These are phyloP conservation scores for Peromyscus eremicus DNA, from an alignment of 2,797 vertebrate species.

Conservation along the genomic window DNA sequence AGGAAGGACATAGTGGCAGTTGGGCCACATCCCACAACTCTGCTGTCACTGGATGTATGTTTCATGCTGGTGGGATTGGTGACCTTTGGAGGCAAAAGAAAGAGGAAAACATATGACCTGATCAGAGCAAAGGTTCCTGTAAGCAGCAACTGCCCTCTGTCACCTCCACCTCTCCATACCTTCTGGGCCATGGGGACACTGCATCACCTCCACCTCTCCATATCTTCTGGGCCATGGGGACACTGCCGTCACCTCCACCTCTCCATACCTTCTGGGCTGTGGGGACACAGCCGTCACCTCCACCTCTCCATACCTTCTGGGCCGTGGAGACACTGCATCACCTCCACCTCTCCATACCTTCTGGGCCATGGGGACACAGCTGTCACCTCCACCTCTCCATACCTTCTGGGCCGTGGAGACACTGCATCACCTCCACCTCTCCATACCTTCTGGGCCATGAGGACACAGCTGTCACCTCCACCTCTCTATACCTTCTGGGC, in stretches of 20 bases:
- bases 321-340: rapidly evolving
- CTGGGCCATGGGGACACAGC: no score
- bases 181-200: no score
- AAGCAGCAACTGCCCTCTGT: neutral
- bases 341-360: no score
- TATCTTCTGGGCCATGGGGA: rapidly evolving
- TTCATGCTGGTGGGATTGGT: neutral
- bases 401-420: no score
- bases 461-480: rapidly evolving
- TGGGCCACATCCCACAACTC: no score
- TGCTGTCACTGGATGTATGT: neutral
- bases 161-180: rapidly evolving
- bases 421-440: rapidly evolving
- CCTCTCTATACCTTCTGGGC: no score
- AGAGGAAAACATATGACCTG: neutral
- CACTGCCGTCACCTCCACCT: rapidly evolving
- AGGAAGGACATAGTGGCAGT: neutral
- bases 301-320: no score
- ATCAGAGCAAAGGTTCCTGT: rapidly evolving
- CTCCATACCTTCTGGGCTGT: rapidly evolving
- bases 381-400: rapidly evolving
- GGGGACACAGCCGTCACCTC: rapidly evolving
- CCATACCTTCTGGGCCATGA: rapidly evolving
- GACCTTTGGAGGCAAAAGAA: neutral
- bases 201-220: rapidly evolving